Evolutionary conservation across 2,888 invertebrate genomes (phyloP).

Genomic region (Cheilosia pagana): DNA sequence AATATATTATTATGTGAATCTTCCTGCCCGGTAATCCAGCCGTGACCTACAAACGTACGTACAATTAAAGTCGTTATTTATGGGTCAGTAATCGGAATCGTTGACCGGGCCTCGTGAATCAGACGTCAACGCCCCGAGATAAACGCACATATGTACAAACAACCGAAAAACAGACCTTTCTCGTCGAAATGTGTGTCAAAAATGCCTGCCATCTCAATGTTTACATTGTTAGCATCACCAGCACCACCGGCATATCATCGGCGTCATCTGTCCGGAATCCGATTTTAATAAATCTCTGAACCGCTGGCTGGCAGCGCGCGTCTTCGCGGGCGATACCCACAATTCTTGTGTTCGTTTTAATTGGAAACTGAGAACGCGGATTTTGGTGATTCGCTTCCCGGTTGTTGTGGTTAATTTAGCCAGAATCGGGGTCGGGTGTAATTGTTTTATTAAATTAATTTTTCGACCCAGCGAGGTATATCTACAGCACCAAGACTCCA

Average conservation of each 20-base stretch:
- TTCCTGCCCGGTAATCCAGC: conserved; percentile 29
- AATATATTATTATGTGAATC: conserved; percentile 44
- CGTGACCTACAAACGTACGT: conserved; percentile 45
- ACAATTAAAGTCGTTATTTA: conserved; percentile 55
- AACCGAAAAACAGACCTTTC: conserved; percentile 25
- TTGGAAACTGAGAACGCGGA: conserved; percentile 40
- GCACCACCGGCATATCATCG: neutral
- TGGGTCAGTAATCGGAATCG: conserved; percentile 39
- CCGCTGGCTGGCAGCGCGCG: neutral
- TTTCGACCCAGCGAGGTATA: neutral
- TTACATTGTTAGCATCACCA: conserved; percentile 37
- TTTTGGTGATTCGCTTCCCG: conserved; percentile 24
- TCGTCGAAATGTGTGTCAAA: conserved; percentile 44
- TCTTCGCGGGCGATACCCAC: conserved; percentile 7
- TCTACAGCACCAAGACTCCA: neutral
- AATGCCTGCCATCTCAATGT: conserved; percentile 25
- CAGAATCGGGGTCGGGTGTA: conserved; percentile 47
- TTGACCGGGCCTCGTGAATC: conserved; percentile 48
- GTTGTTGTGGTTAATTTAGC: conserved; percentile 33
- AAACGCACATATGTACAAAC: conserved; percentile 31
- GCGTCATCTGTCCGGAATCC: conserved; percentile 21
- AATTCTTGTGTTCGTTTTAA: conserved; percentile 48
- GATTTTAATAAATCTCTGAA: conserved; percentile 50
- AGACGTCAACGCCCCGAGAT: conserved; percentile 54
- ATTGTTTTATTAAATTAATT: conserved; percentile 52